Evolutionary conservation across 2,113 vertebrate genomes (phyloP).

Genomic region (Malurus elegans): DNA sequence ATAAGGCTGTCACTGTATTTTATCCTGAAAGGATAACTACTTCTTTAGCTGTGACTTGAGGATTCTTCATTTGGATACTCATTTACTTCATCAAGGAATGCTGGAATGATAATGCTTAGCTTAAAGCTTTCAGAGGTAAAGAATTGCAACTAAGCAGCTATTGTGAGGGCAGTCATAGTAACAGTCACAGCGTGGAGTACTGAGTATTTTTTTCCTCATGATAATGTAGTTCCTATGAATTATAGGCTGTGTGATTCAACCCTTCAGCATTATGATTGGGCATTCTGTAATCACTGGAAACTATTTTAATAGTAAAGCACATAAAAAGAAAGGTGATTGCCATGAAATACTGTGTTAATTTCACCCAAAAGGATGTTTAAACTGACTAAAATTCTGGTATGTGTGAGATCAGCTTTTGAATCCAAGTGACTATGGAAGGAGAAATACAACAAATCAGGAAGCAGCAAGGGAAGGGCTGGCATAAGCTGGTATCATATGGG

Average conservation of each 20-base stretch:
- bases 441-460: slow-evolving; percentile 52
- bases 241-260: slow-evolving; percentile 50
- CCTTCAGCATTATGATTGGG: slow-evolving; percentile 54
- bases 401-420: slow-evolving; percentile 37
- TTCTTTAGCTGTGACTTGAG: slow-evolving; percentile 40
- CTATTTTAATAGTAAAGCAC: slow-evolving; percentile 50
- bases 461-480: slow-evolving; percentile 14
- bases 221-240: slow-evolving; percentile 62
- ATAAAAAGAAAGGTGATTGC: slow-evolving; percentile 51
- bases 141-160: slow-evolving; percentile 60
- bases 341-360: slow-evolving; percentile 45
- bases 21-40: background rate
- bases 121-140: slow-evolving; percentile 58
- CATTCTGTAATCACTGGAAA: slow-evolving; percentile 57
- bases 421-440: slow-evolving; percentile 9
- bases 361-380: slow-evolving; percentile 20
- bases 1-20: background rate
- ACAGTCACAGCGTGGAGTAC: slow-evolving; percentile 25
- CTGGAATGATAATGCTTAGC: slow-evolving; percentile 56
- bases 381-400: background rate
- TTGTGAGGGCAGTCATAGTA: slow-evolving; percentile 54
- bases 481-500: slow-evolving; percentile 7
- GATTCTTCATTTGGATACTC: slow-evolving; percentile 68
- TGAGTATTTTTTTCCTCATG: slow-evolving; percentile 20
- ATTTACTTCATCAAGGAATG: slow-evolving; percentile 42